Evolutionary conservation across 2,113 vertebrate species (phyloP), one percentile per base, ranked within the genome.

Genomic region (Mesocricetus auratus): DNA sequence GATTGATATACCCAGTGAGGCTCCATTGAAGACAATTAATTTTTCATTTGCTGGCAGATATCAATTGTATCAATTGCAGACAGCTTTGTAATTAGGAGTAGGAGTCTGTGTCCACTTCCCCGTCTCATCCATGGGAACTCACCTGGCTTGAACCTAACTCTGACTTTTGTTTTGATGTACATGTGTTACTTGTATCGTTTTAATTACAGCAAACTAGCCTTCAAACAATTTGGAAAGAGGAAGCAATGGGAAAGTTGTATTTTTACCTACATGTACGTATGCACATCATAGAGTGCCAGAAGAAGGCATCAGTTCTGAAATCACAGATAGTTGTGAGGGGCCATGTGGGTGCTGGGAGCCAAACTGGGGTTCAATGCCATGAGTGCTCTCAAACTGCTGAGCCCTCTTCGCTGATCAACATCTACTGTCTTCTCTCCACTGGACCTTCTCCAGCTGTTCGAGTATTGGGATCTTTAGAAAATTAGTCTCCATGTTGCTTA

Each of bases 401-500:
- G 42, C 12, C 26, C 0, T 77, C 74, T 77, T 31, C 31, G 36
- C 12, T 26, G 12, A 11, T 22, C n/a, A 13, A 60, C 79, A 39
- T 6, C 26, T 31, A 9, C 60, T 56, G 12, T 86, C 9, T 98
- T 99, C 98, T 98, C 98, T 99, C 98, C 98, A 98, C 98, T 98
- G 98, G 98, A 99, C 98, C 98, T 98, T 98, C 98, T 99, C 98
- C 99, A 98, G n/a, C n/a, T 45, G 36, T 89, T 81, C 45, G 89
- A 85, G 45, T 42, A 79, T 15, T 62, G 0, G 31, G 86, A 64
- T 91, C 71, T 92, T 86, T 86, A 64, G 86, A 81, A 42, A 71
- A 36, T 7, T 94, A 66, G 31, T 77, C 31, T 31, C 81, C 60
- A 36, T 31, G 56, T 47, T 58, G 75, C 74, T 94, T 68, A 60